Conservation (phyloP, 2,888 invertebrate genomes). For the Operophtera brumata region DNA sequence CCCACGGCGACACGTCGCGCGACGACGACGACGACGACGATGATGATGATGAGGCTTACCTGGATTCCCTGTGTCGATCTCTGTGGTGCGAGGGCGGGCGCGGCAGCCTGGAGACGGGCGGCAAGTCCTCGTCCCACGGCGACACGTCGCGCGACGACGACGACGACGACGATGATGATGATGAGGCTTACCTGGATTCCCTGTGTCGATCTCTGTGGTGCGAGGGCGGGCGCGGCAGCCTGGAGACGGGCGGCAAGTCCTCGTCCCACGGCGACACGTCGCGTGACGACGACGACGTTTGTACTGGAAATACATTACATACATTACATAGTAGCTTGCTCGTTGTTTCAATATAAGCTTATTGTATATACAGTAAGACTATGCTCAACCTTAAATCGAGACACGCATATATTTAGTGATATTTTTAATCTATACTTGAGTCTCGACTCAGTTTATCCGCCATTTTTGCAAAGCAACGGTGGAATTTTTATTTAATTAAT, state of each 20-base stretch:
- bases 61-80: slow-evolving; percentile 59
- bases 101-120: slow-evolving; percentile 58
- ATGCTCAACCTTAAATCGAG: too few species aligned
- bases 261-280: slow-evolving; percentile 92
- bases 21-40: too few species aligned
- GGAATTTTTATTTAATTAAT: too few species aligned
- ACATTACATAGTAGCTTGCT: too few species aligned
- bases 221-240: slow-evolving; percentile 57
- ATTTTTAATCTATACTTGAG: too few species aligned
- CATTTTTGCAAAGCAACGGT: too few species aligned
- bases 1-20: slow-evolving; percentile 91
- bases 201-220: slow-evolving; percentile 59
- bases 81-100: slow-evolving; percentile 57
- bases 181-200: slow-evolving; percentile 62
- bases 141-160: slow-evolving; percentile 90
- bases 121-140: slow-evolving; percentile 89
- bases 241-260: slow-evolving; percentile 77
- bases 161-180: slow-evolving; percentile 86
- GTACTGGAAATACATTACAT: slow-evolving; percentile 55
- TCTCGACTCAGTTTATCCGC: too few species aligned
- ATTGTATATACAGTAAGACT: too few species aligned
- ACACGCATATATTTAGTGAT: too few species aligned
- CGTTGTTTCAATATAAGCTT: too few species aligned
- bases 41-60: too few species aligned
- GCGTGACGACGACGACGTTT: slow-evolving; percentile 86